Conservation (phyloP, 2,113 vertebrate species). For the Myotis brandtii region DNA sequence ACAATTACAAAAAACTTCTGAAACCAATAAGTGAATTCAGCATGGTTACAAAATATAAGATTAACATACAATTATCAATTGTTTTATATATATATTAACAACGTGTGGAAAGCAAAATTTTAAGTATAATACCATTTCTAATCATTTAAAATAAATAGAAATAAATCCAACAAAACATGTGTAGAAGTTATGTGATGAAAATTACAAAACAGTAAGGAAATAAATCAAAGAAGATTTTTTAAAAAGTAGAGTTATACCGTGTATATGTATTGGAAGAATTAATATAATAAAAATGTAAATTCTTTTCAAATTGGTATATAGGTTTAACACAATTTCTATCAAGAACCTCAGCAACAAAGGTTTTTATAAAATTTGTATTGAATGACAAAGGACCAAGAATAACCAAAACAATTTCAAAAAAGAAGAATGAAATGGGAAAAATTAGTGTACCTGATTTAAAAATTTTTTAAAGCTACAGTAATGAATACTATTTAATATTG, state of each 20-base stretch:
- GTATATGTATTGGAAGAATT: not conserved
- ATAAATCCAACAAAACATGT: not conserved
- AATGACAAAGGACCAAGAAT: not conserved
- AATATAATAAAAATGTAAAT: not conserved
- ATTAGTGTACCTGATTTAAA: not conserved
- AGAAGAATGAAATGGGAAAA: not conserved
- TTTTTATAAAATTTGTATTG: not conserved
- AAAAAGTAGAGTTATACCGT: not conserved
- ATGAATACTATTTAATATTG: not conserved
- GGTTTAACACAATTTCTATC: not conserved
- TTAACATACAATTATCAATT: not conserved
- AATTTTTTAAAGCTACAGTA: not conserved
- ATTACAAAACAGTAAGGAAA: too few species aligned
- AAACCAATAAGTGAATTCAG: not conserved
- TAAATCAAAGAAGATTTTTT: not conserved
- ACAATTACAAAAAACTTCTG: not conserved
- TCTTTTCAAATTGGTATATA: not conserved
- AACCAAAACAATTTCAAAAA: not conserved
- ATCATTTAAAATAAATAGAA: not conserved
- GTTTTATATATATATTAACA: not conserved
- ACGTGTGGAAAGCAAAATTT: not conserved
- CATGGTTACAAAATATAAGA: not conserved
- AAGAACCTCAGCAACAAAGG: not conserved
- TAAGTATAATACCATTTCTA: not conserved
- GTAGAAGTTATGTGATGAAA: not conserved